A percentile compares a stretch with the other conserved stretches of the same genome.
phyloP scores from a whole-genome alignment of 2,113 vertebrate species.

The Mohoua ochrocephala region DNA sequence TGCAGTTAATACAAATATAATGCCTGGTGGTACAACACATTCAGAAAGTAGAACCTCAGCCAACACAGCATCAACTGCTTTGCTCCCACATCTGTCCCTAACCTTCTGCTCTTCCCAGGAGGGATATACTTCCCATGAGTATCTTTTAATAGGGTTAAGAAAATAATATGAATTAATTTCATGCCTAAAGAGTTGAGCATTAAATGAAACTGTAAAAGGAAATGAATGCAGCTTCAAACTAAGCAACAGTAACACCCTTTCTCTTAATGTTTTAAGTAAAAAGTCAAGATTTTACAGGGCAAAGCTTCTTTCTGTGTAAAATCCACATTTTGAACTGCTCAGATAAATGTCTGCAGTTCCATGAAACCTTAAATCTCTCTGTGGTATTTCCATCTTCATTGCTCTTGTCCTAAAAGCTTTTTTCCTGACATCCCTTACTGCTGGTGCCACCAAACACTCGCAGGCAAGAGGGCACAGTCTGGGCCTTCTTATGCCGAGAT shows the following conservation, averaged over 20 bases:
- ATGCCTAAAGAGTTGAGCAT: not conserved
- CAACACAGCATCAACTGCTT: not conserved
- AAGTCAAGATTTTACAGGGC: not conserved
- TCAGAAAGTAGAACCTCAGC: not conserved
- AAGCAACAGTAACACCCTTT: not conserved
- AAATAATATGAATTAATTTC: not conserved
- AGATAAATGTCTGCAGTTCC: not conserved
- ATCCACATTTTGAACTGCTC: not conserved
- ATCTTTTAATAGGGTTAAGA: not conserved
- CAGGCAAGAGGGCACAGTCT: slow-evolving; percentile 20
- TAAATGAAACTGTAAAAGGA: not conserved
- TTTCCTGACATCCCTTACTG: slow-evolving; percentile 8
- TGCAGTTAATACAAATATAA: not conserved
- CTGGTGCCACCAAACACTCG: not conserved
- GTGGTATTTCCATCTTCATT: not conserved
- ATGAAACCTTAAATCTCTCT: not conserved
- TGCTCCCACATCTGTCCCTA: not conserved
- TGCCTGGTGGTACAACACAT: not conserved
- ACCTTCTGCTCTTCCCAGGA: not conserved
- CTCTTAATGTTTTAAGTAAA: not conserved
- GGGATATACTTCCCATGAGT: not conserved
- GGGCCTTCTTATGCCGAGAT: not conserved
- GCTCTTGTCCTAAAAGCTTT: slow-evolving; percentile 36
- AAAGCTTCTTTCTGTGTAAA: not conserved
- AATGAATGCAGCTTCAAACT: not conserved